Evolutionary conservation across 1,140 invertebrate species (phyloP), one percentile per base, ranked within the genome.

Genomic region (Zaprionus kolodkinae): DNA sequence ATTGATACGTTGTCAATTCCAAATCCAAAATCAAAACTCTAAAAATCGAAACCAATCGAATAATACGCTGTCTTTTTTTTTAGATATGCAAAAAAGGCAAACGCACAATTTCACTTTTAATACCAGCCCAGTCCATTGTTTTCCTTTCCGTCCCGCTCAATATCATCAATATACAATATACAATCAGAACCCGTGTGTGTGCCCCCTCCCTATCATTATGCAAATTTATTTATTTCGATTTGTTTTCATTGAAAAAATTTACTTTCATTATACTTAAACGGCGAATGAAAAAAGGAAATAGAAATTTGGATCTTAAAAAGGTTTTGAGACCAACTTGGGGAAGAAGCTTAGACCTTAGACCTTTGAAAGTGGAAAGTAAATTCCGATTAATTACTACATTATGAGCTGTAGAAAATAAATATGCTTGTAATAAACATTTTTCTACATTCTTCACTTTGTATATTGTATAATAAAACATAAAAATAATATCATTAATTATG

Each of bases 201-300:
- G n/a, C n/a, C n/a, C n/a, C 36, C 59, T 25, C 55, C 7, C 40
- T 15, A 21, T 45, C n/a, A 15, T 80, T 78, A 87, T 87, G 84
- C 77, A 88, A 88, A 87, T 70, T 56, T 21, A 30, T 27, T 57
- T 66, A 21, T 62, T 56, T 71, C 43, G 45, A 72, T 78, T 64
- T 63, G 69, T 68, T 88, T 89, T 84, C 81, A 89, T 88, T 84
- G 17, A 71, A 85, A 81, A 89, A 64, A 89, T 89, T 72, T 85
- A 88, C 84, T 88, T 88, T 88, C 81, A 76, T 88, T 88, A 76
- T 88, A 76, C 84, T 66, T 78, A 68, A 81, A 76, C 52, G 84
- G 85, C 38, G n/a, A 50, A 43, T 17, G 48, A 12, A 66, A 52
- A 79, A 65, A 43, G 73, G 69, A 13, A 25, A 72, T 69, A 85